Conservation (phyloP, 2,797 vertebrate species). For the Sebastes nivosus region DNA sequence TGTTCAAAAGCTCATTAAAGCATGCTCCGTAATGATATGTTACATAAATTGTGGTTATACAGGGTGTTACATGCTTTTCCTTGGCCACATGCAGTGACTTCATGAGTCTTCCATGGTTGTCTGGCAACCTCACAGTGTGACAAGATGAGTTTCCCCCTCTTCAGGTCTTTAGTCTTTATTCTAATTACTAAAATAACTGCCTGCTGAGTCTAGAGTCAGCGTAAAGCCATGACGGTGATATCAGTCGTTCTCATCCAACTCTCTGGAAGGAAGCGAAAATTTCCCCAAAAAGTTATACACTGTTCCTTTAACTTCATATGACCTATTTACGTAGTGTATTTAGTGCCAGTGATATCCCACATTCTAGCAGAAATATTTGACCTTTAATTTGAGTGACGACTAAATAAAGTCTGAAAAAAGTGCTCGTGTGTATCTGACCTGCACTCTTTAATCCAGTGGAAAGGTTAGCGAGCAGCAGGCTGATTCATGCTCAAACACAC, state of each 20-base stretch:
- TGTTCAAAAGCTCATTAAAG: not conserved
- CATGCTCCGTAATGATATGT: not conserved
- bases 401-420: constrained; percentile 41
- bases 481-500: constrained; percentile 59
- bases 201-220: not conserved
- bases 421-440: constrained; percentile 37
- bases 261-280: not conserved
- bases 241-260: not conserved
- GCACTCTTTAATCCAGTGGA: constrained; percentile 58
- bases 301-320: not conserved
- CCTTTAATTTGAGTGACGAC: constrained; percentile 51
- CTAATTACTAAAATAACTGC: not conserved
- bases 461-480: constrained; percentile 71
- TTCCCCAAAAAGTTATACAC: not conserved
- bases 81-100: not conserved
- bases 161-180: not conserved
- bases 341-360: not conserved
- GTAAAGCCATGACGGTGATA: not conserved
- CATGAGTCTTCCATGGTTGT: not conserved
- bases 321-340: not conserved
- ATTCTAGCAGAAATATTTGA: constrained; percentile 38
- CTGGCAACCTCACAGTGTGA: not conserved
- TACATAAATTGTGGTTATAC: not conserved
- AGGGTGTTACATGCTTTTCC: not conserved
- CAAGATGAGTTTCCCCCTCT: not conserved